phyloP scores from a whole-genome alignment of 2,888 invertebrate species.

The Crioceris asparagi region DNA sequence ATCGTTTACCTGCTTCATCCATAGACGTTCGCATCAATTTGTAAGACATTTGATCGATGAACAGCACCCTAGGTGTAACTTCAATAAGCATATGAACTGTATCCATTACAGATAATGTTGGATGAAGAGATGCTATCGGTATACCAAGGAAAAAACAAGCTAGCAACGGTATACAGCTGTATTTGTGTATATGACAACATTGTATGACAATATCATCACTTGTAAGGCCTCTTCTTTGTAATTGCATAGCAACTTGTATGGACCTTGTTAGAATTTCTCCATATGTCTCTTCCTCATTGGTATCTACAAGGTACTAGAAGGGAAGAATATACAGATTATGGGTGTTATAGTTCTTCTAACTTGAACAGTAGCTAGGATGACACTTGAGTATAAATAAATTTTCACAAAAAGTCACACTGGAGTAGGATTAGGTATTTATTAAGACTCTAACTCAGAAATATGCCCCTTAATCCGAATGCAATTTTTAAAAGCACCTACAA shows the following conservation, averaged over 20 bases:
- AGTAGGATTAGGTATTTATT: too few relatives aligned
- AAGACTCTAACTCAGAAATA: too few relatives aligned
- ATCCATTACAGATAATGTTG: slow-evolving; percentile 23
- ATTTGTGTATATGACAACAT: slow-evolving; percentile 39
- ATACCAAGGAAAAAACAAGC: slow-evolving; percentile 40
- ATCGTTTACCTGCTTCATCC: slow-evolving; percentile 16
- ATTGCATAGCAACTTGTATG: slow-evolving; percentile 37
- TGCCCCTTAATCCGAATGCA: too few relatives aligned
- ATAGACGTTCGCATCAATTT: slow-evolving; percentile 23
- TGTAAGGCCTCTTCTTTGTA: slow-evolving; percentile 34
- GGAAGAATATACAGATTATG: too few relatives aligned
- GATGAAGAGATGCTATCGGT: slow-evolving; percentile 27
- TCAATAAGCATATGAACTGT: slow-evolving; percentile 23
- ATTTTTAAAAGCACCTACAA: too few relatives aligned
- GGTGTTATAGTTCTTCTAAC: too few relatives aligned
- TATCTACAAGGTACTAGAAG: slow-evolving; percentile 27
- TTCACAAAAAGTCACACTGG: too few relatives aligned
- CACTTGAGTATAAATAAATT: too few relatives aligned
- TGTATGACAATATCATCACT: slow-evolving; percentile 39
- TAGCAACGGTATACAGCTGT: slow-evolving; percentile 39
- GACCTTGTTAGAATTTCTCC: slow-evolving; percentile 35
- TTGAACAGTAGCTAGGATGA: too few relatives aligned
- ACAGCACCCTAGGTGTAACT: slow-evolving; percentile 28
- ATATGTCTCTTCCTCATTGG: slow-evolving; percentile 38
- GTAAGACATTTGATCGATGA: slow-evolving; percentile 23